Conservation (phyloP, 2,888 invertebrate genomes). For the Epinotia ramella region DNA sequence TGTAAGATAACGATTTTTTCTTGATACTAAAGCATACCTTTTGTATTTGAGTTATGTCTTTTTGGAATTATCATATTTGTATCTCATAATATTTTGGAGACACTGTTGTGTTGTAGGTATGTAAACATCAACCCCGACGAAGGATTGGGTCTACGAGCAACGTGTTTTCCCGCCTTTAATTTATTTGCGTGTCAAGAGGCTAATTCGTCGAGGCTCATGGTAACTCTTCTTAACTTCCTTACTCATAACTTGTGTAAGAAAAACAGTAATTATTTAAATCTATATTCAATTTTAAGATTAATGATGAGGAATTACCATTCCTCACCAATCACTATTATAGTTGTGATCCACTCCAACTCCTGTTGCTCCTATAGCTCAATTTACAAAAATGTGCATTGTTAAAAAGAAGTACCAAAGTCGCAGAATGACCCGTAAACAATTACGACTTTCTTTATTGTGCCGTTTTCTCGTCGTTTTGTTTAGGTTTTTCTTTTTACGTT, state of each 20-base stretch:
- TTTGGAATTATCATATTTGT: not conserved
- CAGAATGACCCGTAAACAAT: conserved; percentile 51
- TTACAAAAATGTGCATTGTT: conserved; percentile 14
- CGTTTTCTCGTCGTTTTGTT: conserved; percentile 52
- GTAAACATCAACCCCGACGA: too few species aligned
- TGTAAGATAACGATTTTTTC: too few species aligned
- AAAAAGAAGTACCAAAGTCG: conserved; percentile 44
- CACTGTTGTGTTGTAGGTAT: not conserved
- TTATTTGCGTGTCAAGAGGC: not conserved
- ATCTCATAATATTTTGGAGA: not conserved
- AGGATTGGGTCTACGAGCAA: not conserved
- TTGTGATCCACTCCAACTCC: not conserved
- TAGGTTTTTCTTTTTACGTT: conserved; percentile 51
- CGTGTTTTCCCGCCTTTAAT: not conserved
- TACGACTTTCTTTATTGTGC: conserved; percentile 51
- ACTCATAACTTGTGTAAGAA: not conserved
- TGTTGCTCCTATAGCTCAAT: not conserved
- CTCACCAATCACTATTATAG: not conserved
- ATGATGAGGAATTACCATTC: too few species aligned
- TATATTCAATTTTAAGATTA: not conserved
- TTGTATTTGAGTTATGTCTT: too few species aligned
- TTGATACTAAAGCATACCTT: too few species aligned
- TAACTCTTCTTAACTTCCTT: not conserved
- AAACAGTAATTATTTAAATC: not conserved
- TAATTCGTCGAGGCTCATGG: not conserved